Base-by-base conservation (phyloP, 2,888 invertebrate genomes). In the Rosalia funebris region DNA sequence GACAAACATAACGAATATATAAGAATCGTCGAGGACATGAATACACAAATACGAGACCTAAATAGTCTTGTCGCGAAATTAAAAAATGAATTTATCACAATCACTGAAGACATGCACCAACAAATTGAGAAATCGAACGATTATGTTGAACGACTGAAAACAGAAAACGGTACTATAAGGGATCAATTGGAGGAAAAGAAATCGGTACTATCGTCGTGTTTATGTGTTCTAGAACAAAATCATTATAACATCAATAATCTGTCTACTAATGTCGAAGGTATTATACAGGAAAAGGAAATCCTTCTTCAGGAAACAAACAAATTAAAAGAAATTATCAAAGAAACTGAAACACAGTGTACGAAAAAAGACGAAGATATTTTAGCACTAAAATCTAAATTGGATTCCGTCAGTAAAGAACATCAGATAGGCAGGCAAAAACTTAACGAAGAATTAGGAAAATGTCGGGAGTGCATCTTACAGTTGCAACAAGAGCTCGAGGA, bases 221-320 rank as follows among this genome's bases (percentile, higher is more conserved):
- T 66, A 12, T 32, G 53, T 4, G 57, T 60, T 5, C 39, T 64
- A 12, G 63, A 66, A 25, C 57, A 60, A 16, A 66, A 60, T 16
- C 56, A 64, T 15, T 52, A 41, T 7, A 60, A 64, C 36, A 62
- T 66, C n/a, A 60, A 48, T 7, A 62, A 60, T 16, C 17, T 66
- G 11, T 66, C 63, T 15, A 46, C 39, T n/a, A 63, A 58, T 17
- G 50, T 66, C 17, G 62, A 63, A 44, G 52, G 42, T 16, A 56
- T 64, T 10, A 57, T 60, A n/a, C 39, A 31, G 2, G 61, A 66
- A 44, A 63, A 59, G 32, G 54, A 66, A 12, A 3, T n/a, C 15
- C 41, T 16, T 19, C 0, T 17, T 11, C 31, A 41, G 17, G 32
- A 53, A 17, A 42, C 41, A 7, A 11, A 11, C 1, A n/a, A 42